phyloP scores from a whole-genome alignment of 2,113 vertebrate genomes.

The Tringa solitaria region DNA sequence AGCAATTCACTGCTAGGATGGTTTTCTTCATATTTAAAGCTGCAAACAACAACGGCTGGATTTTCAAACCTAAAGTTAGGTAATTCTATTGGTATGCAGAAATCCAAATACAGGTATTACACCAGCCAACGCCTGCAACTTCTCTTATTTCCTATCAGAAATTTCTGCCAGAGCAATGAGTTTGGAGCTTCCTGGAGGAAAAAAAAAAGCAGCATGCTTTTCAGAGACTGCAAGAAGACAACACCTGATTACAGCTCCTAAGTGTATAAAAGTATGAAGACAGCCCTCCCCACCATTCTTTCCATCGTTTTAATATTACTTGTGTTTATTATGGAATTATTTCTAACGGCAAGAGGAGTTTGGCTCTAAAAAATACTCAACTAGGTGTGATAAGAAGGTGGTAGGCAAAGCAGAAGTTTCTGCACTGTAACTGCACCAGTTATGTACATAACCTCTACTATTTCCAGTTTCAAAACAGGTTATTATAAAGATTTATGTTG shows the following conservation, averaged over 20 bases:
- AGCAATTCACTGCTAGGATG: neutral
- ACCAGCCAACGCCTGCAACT: neutral
- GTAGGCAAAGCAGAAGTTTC: neutral
- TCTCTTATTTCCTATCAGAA: neutral
- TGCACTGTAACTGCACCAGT: neutral
- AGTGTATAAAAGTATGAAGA: neutral
- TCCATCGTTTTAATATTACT: neutral
- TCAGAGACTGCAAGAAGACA: neutral
- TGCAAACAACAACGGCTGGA: neutral
- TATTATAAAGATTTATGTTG: neutral
- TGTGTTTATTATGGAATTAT: neutral
- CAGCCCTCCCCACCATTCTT: rapidly evolving
- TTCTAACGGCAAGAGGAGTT: neutral
- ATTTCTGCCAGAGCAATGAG: neutral
- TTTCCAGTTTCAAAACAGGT: neutral
- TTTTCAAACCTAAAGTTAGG: neutral
- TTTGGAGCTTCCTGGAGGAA: neutral
- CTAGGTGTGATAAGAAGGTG: neutral
- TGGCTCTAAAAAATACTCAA: neutral
- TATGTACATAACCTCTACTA: neutral
- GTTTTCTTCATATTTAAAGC: neutral
- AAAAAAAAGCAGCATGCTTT: neutral
- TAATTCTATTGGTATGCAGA: neutral
- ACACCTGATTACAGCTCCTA: neutral
- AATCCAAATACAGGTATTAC: constrained; percentile 22